phyloP scores from a whole-genome alignment of 2,797 vertebrate species.

The Oreochromis mossambicus region DNA sequence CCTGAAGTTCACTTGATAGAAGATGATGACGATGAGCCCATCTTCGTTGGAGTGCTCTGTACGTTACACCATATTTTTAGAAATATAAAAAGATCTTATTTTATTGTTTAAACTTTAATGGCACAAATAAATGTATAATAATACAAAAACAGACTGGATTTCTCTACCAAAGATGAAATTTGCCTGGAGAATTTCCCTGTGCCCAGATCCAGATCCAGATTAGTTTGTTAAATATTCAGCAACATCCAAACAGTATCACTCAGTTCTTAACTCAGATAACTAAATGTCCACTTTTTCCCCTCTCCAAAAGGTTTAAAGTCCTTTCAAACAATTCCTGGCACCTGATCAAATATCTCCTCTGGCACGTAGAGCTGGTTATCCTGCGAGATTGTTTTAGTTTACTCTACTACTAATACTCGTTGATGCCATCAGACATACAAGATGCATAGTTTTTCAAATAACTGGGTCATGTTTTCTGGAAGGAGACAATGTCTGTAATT shows the following conservation, averaged over 20 bases:
- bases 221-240: neutral
- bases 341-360: neutral
- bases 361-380: neutral
- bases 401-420: neutral
- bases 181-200: neutral
- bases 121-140: neutral
- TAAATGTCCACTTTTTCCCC: neutral
- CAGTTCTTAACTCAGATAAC: neutral
- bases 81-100: neutral
- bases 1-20: conserved; percentile 58
- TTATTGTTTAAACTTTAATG: neutral
- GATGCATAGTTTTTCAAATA: neutral
- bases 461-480: neutral
- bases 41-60: conserved; percentile 81
- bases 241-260: neutral
- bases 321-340: neutral
- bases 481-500: neutral
- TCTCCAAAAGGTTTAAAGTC: neutral
- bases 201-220: neutral
- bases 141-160: neutral
- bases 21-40: conserved; percentile 86
- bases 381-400: neutral
- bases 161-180: neutral
- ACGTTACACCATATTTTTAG: conserved; percentile 14
- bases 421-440: neutral